A percentile compares a stretch with the other conserved stretches of the same genome.
Conservation (phyloP, 2,113 vertebrate species). For the Abramis brama region DNA sequence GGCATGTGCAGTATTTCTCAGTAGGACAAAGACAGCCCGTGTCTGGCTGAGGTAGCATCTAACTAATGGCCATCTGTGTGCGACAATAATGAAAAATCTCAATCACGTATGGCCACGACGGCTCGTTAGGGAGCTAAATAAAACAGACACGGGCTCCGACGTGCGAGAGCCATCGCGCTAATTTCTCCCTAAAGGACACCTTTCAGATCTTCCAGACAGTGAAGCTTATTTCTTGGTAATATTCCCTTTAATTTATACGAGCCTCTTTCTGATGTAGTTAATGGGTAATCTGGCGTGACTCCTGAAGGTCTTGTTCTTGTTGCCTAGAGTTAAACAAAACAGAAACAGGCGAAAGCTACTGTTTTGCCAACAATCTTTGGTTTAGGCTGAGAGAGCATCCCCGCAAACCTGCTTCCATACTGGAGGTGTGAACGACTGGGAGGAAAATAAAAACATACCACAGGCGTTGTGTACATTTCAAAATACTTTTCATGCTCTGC, state of each 20-base stretch:
- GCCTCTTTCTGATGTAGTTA: slow-evolving; percentile 19
- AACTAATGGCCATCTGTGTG: slow-evolving; percentile 65
- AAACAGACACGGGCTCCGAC: slow-evolving; percentile 57
- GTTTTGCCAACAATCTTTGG: slow-evolving; percentile 26
- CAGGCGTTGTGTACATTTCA: not conserved
- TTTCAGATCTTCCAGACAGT: slow-evolving; percentile 46
- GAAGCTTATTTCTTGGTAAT: slow-evolving; percentile 43
- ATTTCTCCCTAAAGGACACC: slow-evolving; percentile 59
- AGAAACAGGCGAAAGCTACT: slow-evolving; percentile 1
- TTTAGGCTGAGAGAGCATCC: not conserved
- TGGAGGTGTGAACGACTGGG: slow-evolving; percentile 13
- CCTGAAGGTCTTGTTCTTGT: slow-evolving; percentile 32
- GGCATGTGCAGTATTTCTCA: slow-evolving; percentile 54
- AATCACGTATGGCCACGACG: slow-evolving; percentile 56
- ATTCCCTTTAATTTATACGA: slow-evolving; percentile 44
- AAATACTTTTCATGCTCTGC: slow-evolving; percentile 19
- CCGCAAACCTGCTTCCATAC: not conserved
- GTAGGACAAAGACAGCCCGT: slow-evolving; percentile 54
- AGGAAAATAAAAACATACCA: slow-evolving; percentile 23
- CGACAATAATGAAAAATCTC: slow-evolving; percentile 63
- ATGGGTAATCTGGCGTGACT: slow-evolving; percentile 7
- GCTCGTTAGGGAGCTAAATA: slow-evolving; percentile 59
- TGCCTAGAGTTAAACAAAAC: slow-evolving; percentile 31
- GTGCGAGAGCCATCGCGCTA: slow-evolving; percentile 54
- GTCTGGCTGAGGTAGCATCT: slow-evolving; percentile 56